These are phyloP conservation scores for Boleophthalmus pectinirostris DNA, from an alignment of 2,113 vertebrate species.

Conservation along the genomic window DNA sequence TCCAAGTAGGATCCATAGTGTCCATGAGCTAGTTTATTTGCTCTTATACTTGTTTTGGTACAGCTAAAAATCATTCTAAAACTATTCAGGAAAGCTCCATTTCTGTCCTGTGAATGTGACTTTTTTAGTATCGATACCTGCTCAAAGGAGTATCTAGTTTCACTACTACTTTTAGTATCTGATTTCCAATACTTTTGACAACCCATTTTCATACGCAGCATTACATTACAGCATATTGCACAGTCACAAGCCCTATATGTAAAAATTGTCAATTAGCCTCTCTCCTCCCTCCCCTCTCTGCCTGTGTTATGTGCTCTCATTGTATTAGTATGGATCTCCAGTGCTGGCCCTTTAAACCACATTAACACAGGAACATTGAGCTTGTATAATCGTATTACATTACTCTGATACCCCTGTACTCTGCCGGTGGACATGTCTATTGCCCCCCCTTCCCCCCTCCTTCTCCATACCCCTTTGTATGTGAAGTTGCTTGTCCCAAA, in stretches of 20 bases:
- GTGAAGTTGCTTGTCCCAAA: constrained; percentile 9
- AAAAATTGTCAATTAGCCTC: constrained; percentile 8
- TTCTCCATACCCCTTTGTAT: background rate
- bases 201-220: no score
- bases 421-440: background rate
- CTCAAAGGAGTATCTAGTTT: no score
- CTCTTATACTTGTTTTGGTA: no score
- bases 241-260: background rate
- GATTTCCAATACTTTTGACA: no score
- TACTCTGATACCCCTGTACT: constrained; percentile 9
- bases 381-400: constrained; percentile 36
- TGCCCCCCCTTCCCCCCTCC: background rate
- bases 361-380: constrained; percentile 59
- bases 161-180: no score
- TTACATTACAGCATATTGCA: background rate
- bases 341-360: constrained; percentile 43
- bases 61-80: no score
- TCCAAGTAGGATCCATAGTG: no score
- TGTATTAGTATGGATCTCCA: constrained; percentile 59
- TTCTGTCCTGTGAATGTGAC: no score
- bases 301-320: constrained; percentile 37
- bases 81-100: no score
- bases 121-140: no score
- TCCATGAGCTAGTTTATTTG: no score
- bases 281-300: constrained; percentile 13